phyloP scores from a whole-genome alignment of 2,113 vertebrate species.

The Zeus faber region DNA sequence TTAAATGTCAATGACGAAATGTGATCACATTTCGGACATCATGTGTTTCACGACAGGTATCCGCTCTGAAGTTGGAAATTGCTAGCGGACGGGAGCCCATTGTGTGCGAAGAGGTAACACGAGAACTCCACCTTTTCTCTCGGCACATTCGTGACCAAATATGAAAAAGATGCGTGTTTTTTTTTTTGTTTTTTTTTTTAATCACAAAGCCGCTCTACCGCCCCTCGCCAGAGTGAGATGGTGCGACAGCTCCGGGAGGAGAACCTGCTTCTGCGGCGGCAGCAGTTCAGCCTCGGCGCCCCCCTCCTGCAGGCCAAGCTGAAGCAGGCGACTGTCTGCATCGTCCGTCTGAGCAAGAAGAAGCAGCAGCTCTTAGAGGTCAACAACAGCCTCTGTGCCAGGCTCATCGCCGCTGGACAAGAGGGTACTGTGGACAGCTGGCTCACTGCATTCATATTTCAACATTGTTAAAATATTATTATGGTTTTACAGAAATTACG shows the following conservation, averaged over 20 bases:
- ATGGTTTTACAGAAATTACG: too few relatives aligned
- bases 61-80: conserved; percentile 64
- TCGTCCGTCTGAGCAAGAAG: conserved; percentile 76
- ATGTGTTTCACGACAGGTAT: conserved; percentile 48
- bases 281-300: conserved; percentile 21
- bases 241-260: conserved; percentile 45
- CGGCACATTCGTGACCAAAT: too few relatives aligned
- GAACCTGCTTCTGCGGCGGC: conserved; percentile 39
- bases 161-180: neutral
- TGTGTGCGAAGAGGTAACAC: conserved; percentile 53
- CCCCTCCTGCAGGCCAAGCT: conserved; percentile 67
- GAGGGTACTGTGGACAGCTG: conserved; percentile 58
- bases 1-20: neutral
- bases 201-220: too few relatives aligned
- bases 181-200: neutral
- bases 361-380: conserved; percentile 85
- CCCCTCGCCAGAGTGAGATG: conserved; percentile 51
- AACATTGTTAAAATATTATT: too few relatives aligned
- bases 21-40: neutral
- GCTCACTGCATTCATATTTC: too few relatives aligned
- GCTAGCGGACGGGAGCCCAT: conserved; percentile 60
- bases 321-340: conserved; percentile 74
- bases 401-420: conserved; percentile 51
- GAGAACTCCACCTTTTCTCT: neutral
- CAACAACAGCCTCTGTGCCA: conserved; percentile 81